Evolutionary conservation across 92 coral and sea anemone species (phyloP).

Genomic region (Epizoanthus rinbou): DNA sequence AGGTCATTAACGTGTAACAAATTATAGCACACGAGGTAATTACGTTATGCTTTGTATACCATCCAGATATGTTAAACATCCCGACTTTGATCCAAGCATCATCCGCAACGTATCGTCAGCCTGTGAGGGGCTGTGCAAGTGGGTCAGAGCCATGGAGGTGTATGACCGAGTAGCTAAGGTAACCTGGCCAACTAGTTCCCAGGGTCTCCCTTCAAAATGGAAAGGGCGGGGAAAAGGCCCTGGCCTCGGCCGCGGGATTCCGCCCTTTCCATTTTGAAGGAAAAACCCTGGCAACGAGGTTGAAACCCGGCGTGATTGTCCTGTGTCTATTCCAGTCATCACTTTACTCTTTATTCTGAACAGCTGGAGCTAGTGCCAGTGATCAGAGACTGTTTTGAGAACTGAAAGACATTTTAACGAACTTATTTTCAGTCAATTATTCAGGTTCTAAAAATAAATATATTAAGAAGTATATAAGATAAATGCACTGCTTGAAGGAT

Average conservation of each 20-base stretch:
- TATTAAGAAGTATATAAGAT: too few species aligned
- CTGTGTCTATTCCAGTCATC: neutral
- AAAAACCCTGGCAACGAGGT: too few species aligned
- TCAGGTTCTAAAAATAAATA: too few species aligned
- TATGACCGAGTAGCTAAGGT: conserved; percentile 99
- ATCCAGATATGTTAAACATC: conserved; percentile 87
- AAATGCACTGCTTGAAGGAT: too few species aligned
- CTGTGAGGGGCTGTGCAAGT: conserved; percentile 97
- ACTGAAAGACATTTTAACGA: too few species aligned
- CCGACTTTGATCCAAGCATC: conserved; percentile 93
- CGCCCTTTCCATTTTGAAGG: too few species aligned
- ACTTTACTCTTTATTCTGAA: neutral
- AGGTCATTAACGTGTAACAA: neutral
- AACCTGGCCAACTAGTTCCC: neutral
- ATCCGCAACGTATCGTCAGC: conserved; percentile 98
- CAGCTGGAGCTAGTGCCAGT: neutral
- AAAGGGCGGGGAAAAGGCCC: too few species aligned
- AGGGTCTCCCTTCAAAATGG: too few species aligned
- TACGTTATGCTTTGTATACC: neutral
- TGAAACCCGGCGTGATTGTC: neutral
- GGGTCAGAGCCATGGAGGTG: conserved; percentile 99
- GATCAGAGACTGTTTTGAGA: too few species aligned
- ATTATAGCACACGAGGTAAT: neutral
- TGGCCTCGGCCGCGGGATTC: too few species aligned
- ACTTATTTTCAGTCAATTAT: too few species aligned